These are phyloP conservation scores for Pocillopora damicornis DNA, from an alignment of 64 coral and sea anemone genomes.

Conservation along the genomic window DNA sequence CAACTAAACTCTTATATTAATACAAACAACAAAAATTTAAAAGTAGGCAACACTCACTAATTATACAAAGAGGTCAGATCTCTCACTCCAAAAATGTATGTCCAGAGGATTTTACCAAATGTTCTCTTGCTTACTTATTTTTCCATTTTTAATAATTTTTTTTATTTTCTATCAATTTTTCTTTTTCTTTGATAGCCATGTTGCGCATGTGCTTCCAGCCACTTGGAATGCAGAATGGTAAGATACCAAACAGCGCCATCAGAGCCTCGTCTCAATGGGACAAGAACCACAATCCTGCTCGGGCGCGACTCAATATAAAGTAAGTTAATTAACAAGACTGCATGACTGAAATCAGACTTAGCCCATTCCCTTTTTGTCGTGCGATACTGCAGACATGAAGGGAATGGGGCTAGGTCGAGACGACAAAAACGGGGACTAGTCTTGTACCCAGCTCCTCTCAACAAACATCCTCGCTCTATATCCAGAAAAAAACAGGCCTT, in stretches of 20 bases:
- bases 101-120: no score
- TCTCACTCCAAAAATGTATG: no score
- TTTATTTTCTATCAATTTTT: neutral
- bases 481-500: no score
- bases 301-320: conserved; percentile 22
- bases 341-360: neutral
- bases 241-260: conserved; percentile 40
- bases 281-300: conserved; percentile 25
- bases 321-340: neutral
- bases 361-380: neutral
- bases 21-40: no score
- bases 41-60: no score
- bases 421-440: neutral
- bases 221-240: conserved; percentile 43
- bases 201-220: conserved; percentile 47
- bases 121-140: no score
- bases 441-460: no score
- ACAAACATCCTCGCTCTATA: no score
- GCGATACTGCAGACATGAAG: neutral
- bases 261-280: conserved; percentile 50
- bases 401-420: neutral
- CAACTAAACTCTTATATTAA: no score
- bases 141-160: neutral
- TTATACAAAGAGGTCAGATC: no score
- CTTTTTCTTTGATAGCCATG: conserved; percentile 26